Conservation (phyloP, 2,797 vertebrate genomes). For the Pantherophis vulpinus region DNA sequence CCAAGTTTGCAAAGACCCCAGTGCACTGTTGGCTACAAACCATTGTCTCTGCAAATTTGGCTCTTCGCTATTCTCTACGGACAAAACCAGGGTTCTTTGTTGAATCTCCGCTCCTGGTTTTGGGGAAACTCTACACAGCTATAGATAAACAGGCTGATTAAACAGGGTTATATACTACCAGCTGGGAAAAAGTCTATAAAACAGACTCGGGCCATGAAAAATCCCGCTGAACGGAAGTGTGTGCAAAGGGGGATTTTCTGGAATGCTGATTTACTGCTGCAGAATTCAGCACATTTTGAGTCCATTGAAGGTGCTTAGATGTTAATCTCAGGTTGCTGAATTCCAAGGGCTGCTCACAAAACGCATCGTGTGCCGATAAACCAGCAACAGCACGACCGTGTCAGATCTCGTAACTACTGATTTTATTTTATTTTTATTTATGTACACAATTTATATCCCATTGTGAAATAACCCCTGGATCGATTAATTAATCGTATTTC, state of each 20-base stretch:
- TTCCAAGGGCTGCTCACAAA: background rate
- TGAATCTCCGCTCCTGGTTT: background rate
- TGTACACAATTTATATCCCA: background rate
- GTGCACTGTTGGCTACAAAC: background rate
- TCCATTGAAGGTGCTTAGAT: background rate
- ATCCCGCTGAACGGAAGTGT: background rate
- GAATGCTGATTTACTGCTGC: background rate
- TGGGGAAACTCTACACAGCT: background rate
- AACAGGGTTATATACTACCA: background rate
- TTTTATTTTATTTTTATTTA: background rate
- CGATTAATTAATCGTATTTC: background rate
- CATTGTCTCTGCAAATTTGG: background rate
- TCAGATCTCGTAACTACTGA: background rate
- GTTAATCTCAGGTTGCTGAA: background rate
- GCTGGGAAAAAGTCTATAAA: background rate
- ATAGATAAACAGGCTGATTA: background rate
- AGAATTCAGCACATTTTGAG: background rate
- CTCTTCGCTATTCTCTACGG: background rate
- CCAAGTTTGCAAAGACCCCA: background rate
- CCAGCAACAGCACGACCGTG: background rate
- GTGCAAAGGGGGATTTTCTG: background rate
- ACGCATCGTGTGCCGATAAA: background rate
- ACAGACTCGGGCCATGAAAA: background rate
- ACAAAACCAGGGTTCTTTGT: background rate
- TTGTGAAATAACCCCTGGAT: background rate